Conservation (phyloP, 2,888 invertebrate genomes). For the Tanytarsus gracilentus region DNA sequence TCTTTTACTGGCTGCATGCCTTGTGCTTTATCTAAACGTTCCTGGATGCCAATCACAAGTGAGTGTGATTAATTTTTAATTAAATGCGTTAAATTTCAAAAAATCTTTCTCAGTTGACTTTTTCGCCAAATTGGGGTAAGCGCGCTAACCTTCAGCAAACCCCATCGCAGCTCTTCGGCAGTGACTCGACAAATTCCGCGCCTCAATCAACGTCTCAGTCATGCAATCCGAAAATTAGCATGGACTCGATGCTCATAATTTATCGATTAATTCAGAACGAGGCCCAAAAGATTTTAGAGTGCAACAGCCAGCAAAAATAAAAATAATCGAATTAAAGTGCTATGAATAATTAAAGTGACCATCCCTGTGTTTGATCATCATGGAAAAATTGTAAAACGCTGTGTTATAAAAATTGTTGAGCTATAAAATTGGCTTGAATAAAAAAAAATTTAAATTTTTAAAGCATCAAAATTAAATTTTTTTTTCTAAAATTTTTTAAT, state of each 20-base stretch:
- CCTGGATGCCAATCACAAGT: constrained; percentile 24
- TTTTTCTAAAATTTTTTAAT: not conserved
- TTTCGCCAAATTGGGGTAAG: constrained; percentile 18
- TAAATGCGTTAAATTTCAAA: constrained; percentile 1
- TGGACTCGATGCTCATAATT: constrained; percentile 24
- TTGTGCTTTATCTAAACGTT: constrained; percentile 3
- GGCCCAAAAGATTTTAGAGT: constrained; percentile 25
- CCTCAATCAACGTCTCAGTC: not conserved
- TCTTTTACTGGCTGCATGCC: constrained; percentile 9
- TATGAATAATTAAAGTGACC: not conserved
- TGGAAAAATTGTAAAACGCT: not conserved
- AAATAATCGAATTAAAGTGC: not conserved
- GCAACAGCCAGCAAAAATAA: constrained; percentile 17
- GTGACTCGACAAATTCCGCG: not conserved
- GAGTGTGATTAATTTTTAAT: constrained; percentile 8
- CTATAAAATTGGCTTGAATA: not conserved
- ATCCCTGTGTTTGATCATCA: constrained; percentile 12
- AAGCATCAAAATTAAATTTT: not conserved
- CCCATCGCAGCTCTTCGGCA: not conserved
- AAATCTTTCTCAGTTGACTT: constrained; percentile 5
- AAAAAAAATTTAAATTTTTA: not conserved
- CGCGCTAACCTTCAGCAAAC: not conserved
- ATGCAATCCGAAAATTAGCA: constrained; percentile 26
- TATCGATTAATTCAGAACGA: constrained; percentile 24
- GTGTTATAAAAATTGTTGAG: not conserved